These are phyloP conservation scores for Apostichopus parvimensis DNA, from an alignment of 35 echinoderm and acorn worm species.

Conservation along the genomic window DNA sequence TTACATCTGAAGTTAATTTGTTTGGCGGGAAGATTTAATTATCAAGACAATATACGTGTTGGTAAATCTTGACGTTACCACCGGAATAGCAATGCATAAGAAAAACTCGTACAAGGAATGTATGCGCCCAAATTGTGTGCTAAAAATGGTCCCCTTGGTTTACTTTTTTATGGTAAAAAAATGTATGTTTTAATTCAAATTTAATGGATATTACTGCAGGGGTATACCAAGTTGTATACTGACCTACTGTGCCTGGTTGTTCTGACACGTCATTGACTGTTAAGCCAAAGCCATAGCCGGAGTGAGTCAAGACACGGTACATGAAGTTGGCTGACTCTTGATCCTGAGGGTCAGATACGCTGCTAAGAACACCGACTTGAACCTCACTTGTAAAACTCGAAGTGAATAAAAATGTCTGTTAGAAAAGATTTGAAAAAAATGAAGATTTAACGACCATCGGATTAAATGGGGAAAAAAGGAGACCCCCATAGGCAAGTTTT, in stretches of 20 bases:
- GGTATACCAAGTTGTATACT: neutral
- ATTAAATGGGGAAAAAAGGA: neutral
- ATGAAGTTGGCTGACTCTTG: neutral
- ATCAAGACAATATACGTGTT: too few relatives aligned
- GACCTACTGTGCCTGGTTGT: conserved; percentile 26
- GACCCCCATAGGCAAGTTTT: neutral
- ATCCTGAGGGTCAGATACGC: conserved; percentile 1
- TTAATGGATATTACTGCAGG: too few relatives aligned
- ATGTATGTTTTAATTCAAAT: too few relatives aligned
- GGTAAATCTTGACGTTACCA: too few relatives aligned
- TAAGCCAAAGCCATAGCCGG: conserved; percentile 26
- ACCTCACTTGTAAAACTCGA: conserved; percentile 15
- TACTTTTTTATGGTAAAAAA: too few relatives aligned
- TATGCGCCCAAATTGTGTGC: too few relatives aligned
- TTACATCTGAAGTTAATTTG: too few relatives aligned
- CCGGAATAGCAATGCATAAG: too few relatives aligned
- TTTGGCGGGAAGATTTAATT: too few relatives aligned
- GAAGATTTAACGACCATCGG: neutral
- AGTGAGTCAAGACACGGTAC: conserved; percentile 17
- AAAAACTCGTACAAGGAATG: too few relatives aligned
- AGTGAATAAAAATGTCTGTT: conserved; percentile 26
- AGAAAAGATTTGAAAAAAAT: neutral
- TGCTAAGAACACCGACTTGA: conserved; percentile 6
- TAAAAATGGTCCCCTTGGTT: too few relatives aligned
- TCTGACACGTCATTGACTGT: neutral